Base-by-base conservation (phyloP, 2,888 invertebrate genomes). In the Yponomeuta malinellus region DNA sequence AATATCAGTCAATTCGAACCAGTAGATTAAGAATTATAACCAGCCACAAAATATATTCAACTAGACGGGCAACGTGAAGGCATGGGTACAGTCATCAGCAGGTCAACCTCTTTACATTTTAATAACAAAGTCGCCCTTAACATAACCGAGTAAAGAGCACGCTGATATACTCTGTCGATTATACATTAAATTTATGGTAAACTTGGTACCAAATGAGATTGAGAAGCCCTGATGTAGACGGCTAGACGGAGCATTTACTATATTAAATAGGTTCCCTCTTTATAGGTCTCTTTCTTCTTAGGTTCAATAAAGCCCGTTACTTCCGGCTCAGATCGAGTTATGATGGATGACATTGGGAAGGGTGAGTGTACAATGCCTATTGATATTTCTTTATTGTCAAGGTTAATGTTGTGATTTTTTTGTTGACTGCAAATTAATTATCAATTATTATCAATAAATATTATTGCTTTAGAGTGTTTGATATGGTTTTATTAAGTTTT, bases 321-420 rank as follows among this genome's bases (percentile, higher is more conserved):
- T 59, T 59, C 52, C 52, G 52, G 52, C 52, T 59, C 52, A 59
- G 52, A 59, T 59, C 52, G 15, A 59, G 52, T 59, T 59, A 59
- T 59, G 52, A 59, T 15, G 52, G 52, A 59, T 59, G 52, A 59
- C 52, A 59, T 59, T 59, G 52, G 12, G 52, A 15, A 59, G 52
- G 52, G 52, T 59, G 52, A 59, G 15, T 59, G 15, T 2, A 12
- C 15, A 15, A 15, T 15, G 52, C 52, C 52, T 59, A 59, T 59
- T 59, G 52, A 15, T 59, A 15, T 59, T 59, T 59, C 15, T 59
- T 59, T 15, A 59, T 59, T 59, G 52, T 59, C 52, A 59, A 59
- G 52, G 52, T 59, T 59, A 15, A 59, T 15, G 12, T 59, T 59
- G 15, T 59, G 52, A 15, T 59, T 15, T 59, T 52, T 59, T 59